A percentile compares a stretch with the other conserved stretches of the same genome.
These are phyloP conservation scores for Falco peregrinus DNA, from an alignment of 2,797 vertebrate genomes.

Conservation along the genomic window DNA sequence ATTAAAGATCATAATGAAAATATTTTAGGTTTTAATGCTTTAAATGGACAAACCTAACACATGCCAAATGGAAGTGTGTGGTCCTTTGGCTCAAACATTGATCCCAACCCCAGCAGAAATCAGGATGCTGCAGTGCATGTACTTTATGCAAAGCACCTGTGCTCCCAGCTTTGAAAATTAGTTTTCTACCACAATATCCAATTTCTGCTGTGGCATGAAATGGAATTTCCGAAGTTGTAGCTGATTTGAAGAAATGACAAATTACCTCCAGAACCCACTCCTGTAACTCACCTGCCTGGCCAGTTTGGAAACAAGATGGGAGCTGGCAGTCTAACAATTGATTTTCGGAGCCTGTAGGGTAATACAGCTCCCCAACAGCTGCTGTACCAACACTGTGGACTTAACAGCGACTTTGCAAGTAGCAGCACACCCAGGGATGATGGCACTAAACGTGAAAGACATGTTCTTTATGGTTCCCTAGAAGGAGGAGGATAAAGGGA, in stretches of 20 bases:
- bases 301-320: background rate
- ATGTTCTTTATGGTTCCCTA: background rate
- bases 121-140: accelerated
- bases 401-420: too few species aligned
- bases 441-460: too few species aligned
- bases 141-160: too few species aligned
- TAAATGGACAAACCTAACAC: background rate
- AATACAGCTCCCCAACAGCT: background rate
- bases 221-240: background rate
- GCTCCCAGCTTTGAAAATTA: background rate
- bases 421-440: background rate
- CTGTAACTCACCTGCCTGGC: background rate
- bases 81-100: background rate
- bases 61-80: background rate
- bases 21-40: background rate
- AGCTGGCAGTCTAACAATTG: background rate
- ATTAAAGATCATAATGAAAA: background rate
- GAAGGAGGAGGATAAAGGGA: background rate
- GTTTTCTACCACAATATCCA: background rate
- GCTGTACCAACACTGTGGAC: background rate
- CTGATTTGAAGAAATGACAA: background rate
- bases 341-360: background rate
- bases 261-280: too few species aligned
- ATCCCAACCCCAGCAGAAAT: background rate
- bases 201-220: background rate